Conservation (phyloP, 2,797 vertebrate species). For the Catostomus latipinnis region DNA sequence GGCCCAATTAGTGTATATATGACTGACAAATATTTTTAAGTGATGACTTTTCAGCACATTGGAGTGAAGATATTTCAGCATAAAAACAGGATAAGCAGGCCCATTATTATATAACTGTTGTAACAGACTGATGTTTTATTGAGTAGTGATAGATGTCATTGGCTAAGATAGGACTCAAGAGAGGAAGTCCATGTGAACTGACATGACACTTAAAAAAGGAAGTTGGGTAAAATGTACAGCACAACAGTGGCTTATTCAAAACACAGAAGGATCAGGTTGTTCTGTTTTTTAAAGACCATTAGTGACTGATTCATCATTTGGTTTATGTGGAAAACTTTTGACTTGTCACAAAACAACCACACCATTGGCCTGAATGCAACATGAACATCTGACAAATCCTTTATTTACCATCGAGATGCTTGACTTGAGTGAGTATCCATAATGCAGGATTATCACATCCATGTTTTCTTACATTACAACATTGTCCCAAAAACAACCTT, state of each 20-base stretch:
- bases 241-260: background rate
- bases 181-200: constrained; percentile 33
- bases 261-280: background rate
- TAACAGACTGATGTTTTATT: constrained; percentile 10
- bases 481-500: background rate
- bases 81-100: constrained; percentile 17
- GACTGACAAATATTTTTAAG: too few relatives aligned
- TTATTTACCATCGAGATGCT: constrained; percentile 33
- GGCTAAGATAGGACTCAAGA: constrained; percentile 8
- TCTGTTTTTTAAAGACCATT: background rate
- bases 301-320: background rate
- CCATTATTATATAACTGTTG: background rate
- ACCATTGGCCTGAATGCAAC: background rate
- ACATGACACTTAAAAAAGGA: constrained; percentile 15
- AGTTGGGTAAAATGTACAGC: constrained; percentile 16
- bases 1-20: too few relatives aligned
- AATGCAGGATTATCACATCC: background rate
- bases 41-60: background rate
- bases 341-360: background rate
- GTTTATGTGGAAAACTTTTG: background rate
- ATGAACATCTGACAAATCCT: constrained; percentile 12
- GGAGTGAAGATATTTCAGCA: background rate
- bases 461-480: background rate
- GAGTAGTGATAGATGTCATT: constrained; percentile 25
- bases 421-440: constrained; percentile 15